Evolutionary conservation across 1,140 invertebrate genomes (phyloP), one percentile per base, ranked within the genome.

Genomic region (Hydropsyche tenuis): DNA sequence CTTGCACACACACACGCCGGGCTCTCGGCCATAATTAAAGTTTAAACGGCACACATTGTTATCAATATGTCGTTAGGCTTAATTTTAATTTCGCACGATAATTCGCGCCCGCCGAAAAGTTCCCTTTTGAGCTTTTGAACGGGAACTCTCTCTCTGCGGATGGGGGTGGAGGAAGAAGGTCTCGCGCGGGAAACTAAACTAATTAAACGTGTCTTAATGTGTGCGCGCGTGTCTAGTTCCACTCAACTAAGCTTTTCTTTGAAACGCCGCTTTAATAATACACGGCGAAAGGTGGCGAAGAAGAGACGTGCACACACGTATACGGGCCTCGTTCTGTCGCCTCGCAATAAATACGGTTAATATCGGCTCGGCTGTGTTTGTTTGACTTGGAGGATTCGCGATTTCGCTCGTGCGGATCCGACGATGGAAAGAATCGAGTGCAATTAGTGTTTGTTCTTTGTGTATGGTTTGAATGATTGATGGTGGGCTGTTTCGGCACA

Each of bases 171-270:
- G 9, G 30, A 37, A 37, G 30, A 37, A 37, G 30, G 9, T 37
- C 9, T 68, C 65, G 42, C 43, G 12, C 18, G 56, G 51, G 65
- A 43, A 68, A 68, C 65, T 68, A 68, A 68, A 68, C 65, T 68
- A 68, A 68, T 68, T 68, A 68, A 68, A 68, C 42, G 42, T 48
- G 65, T 68, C 65, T 68, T 68, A 68, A 68, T 68, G 65, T 68
- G 65, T 68, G 56, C 22, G 56, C 56, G 56, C 56, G 56, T 60
- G 56, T 60, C 56, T 60, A 68, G 65, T 68, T 68, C 65, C 65
- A 68, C 37, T 68, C 65, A 68, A 68, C 65, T 68, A 68, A 68
- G 65, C 65, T 68, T 68, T 68, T 68, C 65, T 68, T 68, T 68
- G 65, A 68, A 68, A 68, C 16, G 23, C 3, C 56, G 65, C 43